These are phyloP conservation scores for Amia ocellicauda DNA, from an alignment of 2,113 vertebrate genomes.

Conservation along the genomic window DNA sequence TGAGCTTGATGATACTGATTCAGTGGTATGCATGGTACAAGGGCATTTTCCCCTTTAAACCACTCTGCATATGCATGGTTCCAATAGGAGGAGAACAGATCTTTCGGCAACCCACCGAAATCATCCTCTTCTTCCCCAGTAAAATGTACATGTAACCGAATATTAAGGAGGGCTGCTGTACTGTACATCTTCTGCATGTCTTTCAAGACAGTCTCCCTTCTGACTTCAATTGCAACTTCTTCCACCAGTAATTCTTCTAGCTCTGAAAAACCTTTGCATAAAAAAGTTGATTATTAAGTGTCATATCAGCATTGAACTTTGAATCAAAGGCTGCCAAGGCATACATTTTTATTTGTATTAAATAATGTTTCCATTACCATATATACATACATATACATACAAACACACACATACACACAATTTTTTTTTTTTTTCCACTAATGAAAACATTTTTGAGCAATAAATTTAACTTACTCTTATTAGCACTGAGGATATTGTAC, in stretches of 20 bases:
- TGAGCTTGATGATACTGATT: background rate
- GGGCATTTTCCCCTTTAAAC: background rate
- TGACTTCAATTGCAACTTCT: background rate
- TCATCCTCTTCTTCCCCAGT: conserved; percentile 6
- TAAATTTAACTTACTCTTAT: too few relatives aligned
- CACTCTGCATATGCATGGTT: background rate
- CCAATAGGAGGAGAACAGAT: conserved; percentile 1
- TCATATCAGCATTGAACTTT: background rate
- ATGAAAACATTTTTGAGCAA: too few relatives aligned
- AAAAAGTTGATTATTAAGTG: background rate
- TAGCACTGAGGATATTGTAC: too few relatives aligned
- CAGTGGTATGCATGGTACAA: background rate
- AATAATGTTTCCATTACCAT: too few relatives aligned
- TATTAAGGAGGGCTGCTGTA: background rate
- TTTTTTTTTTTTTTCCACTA: too few relatives aligned
- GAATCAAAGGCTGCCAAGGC: background rate
- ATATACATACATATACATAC: too few relatives aligned
- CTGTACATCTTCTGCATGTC: background rate
- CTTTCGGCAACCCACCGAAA: background rate
- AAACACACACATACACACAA: too few relatives aligned
- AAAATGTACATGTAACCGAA: background rate
- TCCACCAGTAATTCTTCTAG: conserved; percentile 3
- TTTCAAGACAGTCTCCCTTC: background rate
- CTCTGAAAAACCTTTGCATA: conserved; percentile 4
- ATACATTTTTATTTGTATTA: background rate